Evolutionary conservation across 2,113 vertebrate species (phyloP).

Genomic region (Erpornis zantholeuca): DNA sequence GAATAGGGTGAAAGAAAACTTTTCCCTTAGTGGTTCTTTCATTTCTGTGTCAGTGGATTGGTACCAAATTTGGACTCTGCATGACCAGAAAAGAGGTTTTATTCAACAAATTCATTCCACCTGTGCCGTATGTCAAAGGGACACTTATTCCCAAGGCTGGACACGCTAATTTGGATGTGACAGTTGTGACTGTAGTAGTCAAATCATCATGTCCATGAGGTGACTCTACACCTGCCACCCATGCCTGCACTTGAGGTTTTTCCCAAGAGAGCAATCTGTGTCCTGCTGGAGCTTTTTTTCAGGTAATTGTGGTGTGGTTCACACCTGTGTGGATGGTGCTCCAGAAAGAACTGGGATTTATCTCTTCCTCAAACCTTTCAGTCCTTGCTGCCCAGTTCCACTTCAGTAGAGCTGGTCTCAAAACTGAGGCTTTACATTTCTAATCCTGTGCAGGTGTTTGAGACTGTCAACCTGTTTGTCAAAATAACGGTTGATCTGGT

Average conservation of each 20-base stretch:
- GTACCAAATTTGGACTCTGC: neutral
- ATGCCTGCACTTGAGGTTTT: accelerated
- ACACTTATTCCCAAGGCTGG: neutral
- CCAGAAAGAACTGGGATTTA: accelerated
- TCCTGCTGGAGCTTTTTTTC: neutral
- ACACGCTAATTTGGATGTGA: neutral
- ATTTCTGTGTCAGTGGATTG: neutral
- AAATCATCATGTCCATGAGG: neutral
- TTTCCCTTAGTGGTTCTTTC: neutral
- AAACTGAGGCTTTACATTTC: accelerated
- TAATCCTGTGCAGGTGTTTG: neutral
- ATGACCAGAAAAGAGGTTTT: neutral
- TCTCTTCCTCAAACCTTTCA: neutral
- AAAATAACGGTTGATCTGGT: neutral
- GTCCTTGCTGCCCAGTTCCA: neutral
- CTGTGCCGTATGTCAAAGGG: accelerated
- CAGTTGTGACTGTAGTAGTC: neutral
- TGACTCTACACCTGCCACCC: neutral
- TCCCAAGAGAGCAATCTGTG: neutral
- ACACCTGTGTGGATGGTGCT: too few relatives aligned
- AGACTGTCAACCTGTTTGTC: neutral
- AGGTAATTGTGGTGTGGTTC: neutral
- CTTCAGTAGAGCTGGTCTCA: neutral
- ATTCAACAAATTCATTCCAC: accelerated
- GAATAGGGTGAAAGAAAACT: neutral